These are phyloP conservation scores for Mesocricetus auratus DNA, from an alignment of 2,113 vertebrate species.

Conservation along the genomic window DNA sequence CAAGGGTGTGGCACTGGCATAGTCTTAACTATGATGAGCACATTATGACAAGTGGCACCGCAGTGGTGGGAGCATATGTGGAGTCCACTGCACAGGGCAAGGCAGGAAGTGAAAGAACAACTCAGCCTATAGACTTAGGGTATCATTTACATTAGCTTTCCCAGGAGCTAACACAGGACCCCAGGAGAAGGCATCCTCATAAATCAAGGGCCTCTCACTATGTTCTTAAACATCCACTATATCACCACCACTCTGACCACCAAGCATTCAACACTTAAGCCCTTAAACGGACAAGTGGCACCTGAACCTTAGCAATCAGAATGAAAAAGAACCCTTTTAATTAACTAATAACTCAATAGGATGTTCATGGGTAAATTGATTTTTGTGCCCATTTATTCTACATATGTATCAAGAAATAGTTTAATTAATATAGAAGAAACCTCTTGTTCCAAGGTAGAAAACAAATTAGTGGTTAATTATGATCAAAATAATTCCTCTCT, in stretches of 20 bases:
- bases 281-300: not conserved
- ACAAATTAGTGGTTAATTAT: constrained; percentile 22
- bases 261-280: too few species aligned
- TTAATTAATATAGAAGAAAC: not conserved
- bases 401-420: constrained; percentile 9
- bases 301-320: not conserved
- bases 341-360: constrained; percentile 12
- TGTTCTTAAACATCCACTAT: not conserved
- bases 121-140: not conserved
- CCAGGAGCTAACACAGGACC: not conserved
- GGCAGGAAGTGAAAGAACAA: not conserved
- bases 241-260: too few species aligned
- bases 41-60: not conserved
- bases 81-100: not conserved
- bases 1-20: not conserved
- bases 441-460: not conserved
- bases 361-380: not conserved
- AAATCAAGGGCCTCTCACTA: not conserved
- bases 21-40: not conserved
- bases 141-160: not conserved
- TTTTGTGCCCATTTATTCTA: not conserved
- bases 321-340: not conserved
- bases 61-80: not conserved
- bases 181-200: too few species aligned
- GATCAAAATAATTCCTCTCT: constrained; percentile 39